Evolutionary conservation across 2,113 vertebrate species (phyloP).

Genomic region (Callionymus lyra): DNA sequence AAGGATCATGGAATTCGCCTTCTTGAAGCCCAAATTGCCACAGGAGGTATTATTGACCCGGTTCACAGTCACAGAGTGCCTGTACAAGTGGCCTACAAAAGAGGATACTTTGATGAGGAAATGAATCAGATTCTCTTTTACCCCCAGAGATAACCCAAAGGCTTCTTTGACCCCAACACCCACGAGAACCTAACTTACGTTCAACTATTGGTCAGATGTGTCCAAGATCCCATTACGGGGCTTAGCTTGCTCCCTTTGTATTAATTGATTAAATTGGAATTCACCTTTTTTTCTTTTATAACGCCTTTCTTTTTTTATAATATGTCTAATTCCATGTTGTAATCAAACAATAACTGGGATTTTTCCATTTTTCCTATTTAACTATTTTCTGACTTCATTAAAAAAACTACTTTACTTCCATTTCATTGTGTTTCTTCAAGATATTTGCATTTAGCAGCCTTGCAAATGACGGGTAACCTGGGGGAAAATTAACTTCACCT

Average conservation of each 20-base stretch:
- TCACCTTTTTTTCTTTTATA: not conserved
- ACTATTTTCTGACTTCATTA: not conserved
- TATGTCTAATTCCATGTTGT: too few species aligned
- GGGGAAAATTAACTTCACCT: too few species aligned
- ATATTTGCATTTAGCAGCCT: too few species aligned
- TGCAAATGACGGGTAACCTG: too few species aligned
- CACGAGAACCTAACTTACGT: slow-evolving; percentile 64
- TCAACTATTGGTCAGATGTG: slow-evolving; percentile 62
- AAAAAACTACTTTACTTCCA: too few species aligned
- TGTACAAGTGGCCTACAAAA: slow-evolving; percentile 67
- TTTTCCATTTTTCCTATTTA: too few species aligned
- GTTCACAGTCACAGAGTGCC: slow-evolving; percentile 44
- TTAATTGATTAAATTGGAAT: slow-evolving; percentile 2
- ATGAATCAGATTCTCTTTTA: slow-evolving; percentile 54
- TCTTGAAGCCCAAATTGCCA: slow-evolving; percentile 64
- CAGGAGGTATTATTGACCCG: slow-evolving; percentile 35
- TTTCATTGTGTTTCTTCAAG: too few species aligned
- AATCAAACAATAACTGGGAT: too few species aligned
- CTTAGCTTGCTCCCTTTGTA: slow-evolving; percentile 35
- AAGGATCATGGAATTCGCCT: slow-evolving; percentile 42
- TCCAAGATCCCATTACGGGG: slow-evolving; percentile 48
- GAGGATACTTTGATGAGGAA: slow-evolving; percentile 71
- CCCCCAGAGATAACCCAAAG: slow-evolving; percentile 42
- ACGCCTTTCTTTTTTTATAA: too few species aligned
- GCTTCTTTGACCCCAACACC: slow-evolving; percentile 71